phyloP scores from a whole-genome alignment of 2,797 vertebrate genomes.

The Chiroxiphia lanceolata region DNA sequence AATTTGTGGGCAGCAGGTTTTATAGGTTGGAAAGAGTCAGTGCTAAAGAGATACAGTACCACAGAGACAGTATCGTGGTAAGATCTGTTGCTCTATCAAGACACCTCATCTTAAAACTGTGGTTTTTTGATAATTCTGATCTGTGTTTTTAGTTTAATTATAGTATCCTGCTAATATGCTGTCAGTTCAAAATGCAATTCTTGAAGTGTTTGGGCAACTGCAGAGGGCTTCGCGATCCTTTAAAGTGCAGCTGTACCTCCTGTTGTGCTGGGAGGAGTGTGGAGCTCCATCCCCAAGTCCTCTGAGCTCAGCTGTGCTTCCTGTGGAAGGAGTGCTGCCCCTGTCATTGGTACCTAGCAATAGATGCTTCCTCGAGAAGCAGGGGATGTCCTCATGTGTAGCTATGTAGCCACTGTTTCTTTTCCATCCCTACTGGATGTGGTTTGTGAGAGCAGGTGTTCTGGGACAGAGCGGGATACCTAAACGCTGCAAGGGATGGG shows the following conservation, averaged over 20 bases:
- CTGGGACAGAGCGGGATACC: neutral
- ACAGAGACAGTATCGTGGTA: neutral
- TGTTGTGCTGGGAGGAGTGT: neutral
- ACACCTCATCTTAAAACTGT: neutral
- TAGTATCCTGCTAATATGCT: neutral
- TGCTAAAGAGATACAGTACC: neutral
- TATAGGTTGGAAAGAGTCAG: neutral
- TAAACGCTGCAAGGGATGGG: rapidly evolving
- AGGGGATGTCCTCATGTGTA: neutral
- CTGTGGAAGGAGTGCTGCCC: neutral
- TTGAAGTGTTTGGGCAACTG: neutral
- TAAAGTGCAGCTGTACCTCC: neutral
- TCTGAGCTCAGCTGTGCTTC: neutral
- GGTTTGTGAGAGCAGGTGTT: neutral
- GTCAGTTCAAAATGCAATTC: neutral
- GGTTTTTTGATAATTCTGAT: neutral
- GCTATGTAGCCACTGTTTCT: neutral
- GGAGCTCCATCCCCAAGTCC: neutral
- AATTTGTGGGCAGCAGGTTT: neutral
- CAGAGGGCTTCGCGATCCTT: neutral
- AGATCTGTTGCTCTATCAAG: neutral
- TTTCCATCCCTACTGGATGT: neutral
- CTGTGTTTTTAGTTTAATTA: neutral
- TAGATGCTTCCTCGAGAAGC: neutral
- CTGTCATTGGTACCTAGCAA: neutral